Base-by-base conservation (phyloP, 2,113 vertebrate genomes). In the Brevimyrus niger region DNA sequence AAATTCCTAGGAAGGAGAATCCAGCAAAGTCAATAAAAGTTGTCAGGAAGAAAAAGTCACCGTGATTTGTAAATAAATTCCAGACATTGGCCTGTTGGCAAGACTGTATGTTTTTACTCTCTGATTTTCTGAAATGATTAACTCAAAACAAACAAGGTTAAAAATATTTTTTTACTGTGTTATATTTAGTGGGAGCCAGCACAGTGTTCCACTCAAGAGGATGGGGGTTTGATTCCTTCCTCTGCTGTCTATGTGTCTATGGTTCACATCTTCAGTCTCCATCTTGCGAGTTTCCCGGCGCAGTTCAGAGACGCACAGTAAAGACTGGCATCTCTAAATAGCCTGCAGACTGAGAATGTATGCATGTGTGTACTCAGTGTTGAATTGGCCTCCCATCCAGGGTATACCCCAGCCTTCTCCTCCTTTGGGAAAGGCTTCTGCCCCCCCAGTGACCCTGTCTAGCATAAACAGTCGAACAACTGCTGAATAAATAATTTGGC, bases 141-240 rank as follows among this genome's bases (percentile, higher is more conserved):
- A 89, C 88, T 53, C 19, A 89, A 82, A 83, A 53, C 73, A 89
- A 89, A 83, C 73, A 83, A 55, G 35, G 46, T 76, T 48, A 65
- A 50, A 51, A 89, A 82, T 83, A 83, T 83, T 89, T 89, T 89
- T 80, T 17, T 11, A 42, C 17, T 53, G 51, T 53, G 47, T 17
- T 84, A 84, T 44, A 84, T 23, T 17, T 44, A 23, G 21, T 46
- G 21, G 35, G 73, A 80, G 17, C 35, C 73, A 80, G 73, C 35
- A 35, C 15, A 80, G 13, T 80, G 73, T 80, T 19, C 35, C 73
- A 15, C 35, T 19, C 38, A 38, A 6, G 42, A 38, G 17, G 31
- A 8, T 80, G 35, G 31, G 31, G 73, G 73, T 42, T 42, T 80
- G 73, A 80, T 42, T 80, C 15, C 4, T 38, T 17, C 73, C 73